phyloP scores from a whole-genome alignment of 2,113 vertebrate genomes.

The Marmota monax region DNA sequence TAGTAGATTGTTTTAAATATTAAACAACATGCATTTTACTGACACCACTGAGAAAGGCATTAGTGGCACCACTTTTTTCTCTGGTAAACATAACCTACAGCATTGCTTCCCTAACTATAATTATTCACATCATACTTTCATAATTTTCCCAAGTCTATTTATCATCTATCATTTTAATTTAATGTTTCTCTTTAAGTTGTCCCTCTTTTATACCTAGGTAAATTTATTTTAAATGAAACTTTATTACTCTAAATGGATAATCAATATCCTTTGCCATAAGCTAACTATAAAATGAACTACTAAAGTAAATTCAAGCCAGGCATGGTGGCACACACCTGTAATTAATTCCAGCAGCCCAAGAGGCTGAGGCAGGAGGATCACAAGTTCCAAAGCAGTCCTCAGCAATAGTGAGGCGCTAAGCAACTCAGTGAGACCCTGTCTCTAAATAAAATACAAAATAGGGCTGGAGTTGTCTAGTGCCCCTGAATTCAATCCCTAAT shows the following conservation, averaged over 20 bases:
- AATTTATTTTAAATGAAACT: conserved; percentile 13
- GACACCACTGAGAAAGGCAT: background rate
- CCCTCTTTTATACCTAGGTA: background rate
- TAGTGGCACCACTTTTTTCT: background rate
- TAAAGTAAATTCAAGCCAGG: background rate
- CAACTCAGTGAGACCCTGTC: no score
- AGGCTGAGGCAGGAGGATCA: no score
- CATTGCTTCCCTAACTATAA: background rate
- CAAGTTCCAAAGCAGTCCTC: no score
- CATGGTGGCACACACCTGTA: no score
- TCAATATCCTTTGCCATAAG: background rate
- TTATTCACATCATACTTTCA: background rate
- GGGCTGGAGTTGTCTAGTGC: no score
- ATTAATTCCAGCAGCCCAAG: no score
- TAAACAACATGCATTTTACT: background rate
- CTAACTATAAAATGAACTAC: background rate
- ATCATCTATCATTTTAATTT: background rate
- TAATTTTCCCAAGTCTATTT: background rate
- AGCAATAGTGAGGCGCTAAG: no score
- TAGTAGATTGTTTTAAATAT: background rate
- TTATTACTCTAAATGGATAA: background rate
- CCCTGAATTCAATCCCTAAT: no score
- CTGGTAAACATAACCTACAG: background rate
- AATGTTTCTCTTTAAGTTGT: conserved; percentile 17
- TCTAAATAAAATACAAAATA: no score